phyloP scores from a whole-genome alignment of 1,140 invertebrate genomes.

The Euglossa dilemma region DNA sequence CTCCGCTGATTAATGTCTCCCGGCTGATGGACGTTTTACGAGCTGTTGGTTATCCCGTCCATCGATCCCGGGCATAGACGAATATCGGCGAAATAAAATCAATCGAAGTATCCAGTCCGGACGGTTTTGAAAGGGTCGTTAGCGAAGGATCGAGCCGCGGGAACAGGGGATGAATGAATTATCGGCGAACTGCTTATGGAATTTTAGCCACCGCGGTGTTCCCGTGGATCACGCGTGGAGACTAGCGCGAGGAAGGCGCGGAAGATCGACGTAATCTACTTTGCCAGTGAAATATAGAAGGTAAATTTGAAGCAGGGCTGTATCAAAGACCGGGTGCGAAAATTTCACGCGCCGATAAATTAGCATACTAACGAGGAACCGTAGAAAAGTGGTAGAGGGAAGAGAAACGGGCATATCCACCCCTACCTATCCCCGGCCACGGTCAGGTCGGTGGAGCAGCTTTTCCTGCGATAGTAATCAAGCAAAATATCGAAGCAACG shows the following conservation, averaged over 20 bases:
- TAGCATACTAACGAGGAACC: constrained; percentile 79
- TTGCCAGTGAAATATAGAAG: constrained; percentile 75
- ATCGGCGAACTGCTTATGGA: background rate
- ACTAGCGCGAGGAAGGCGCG: constrained; percentile 7
- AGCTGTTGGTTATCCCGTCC: constrained; percentile 1
- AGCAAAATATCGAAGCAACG: constrained; percentile 80
- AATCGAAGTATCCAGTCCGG: background rate
- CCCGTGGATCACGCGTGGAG: background rate
- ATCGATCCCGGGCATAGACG: background rate
- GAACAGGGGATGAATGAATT: background rate
- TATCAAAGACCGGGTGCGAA: constrained; percentile 67
- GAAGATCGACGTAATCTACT: constrained; percentile 61
- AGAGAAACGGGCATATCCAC: constrained; percentile 39
- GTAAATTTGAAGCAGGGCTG: constrained; percentile 68
- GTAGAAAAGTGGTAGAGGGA: constrained; percentile 15
- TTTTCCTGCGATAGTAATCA: constrained; percentile 79
- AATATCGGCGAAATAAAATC: background rate
- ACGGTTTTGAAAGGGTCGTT: background rate
- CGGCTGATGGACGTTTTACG: constrained; percentile 38
- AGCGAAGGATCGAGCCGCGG: background rate
- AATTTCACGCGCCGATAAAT: constrained; percentile 79
- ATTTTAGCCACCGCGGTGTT: too few species aligned
- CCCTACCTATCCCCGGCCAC: constrained; percentile 28
- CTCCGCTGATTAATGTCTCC: background rate
- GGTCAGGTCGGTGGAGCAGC: constrained; percentile 61